Evolutionary conservation across 1,140 invertebrate genomes (phyloP).

Genomic region (Phocides pigmalion): DNA sequence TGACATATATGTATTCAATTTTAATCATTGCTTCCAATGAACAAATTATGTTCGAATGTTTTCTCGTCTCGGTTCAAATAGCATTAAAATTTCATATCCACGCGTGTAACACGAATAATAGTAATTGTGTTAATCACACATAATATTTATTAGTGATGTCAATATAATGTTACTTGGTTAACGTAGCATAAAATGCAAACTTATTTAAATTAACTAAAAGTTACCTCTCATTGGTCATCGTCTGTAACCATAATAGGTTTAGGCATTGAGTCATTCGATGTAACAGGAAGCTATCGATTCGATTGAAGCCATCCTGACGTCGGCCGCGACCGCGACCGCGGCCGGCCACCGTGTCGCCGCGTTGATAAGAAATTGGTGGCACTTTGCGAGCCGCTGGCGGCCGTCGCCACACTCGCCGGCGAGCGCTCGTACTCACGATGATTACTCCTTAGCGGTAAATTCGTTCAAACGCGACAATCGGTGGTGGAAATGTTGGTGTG

Average conservation of each 20-base stretch:
- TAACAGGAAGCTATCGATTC: slow-evolving; percentile 3
- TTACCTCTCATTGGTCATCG: not conserved
- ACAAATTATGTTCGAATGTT: too few relatives aligned
- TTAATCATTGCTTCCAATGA: too few relatives aligned
- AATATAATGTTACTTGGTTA: too few relatives aligned
- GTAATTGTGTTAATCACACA: too few relatives aligned
- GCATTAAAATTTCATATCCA: too few relatives aligned
- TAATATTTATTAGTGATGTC: too few relatives aligned
- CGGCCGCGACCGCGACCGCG: not conserved
- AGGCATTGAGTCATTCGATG: not conserved
- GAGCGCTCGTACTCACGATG: too few relatives aligned
- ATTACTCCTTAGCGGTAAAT: too few relatives aligned
- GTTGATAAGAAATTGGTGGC: slow-evolving; percentile 12
- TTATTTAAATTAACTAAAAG: not conserved
- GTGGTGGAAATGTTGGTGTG: not conserved
- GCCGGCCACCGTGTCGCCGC: slow-evolving; percentile 5
- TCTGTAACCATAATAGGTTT: not conserved
- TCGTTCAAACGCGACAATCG: not conserved
- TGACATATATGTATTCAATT: too few relatives aligned
- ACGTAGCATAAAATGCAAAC: not conserved
- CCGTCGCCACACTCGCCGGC: slow-evolving; percentile 38
- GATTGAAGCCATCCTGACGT: not conserved
- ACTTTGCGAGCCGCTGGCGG: slow-evolving; percentile 2
- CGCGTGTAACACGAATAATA: too few relatives aligned
- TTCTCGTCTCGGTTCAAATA: too few relatives aligned